Evolutionary conservation across 2,888 invertebrate species (phyloP), one percentile per base, ranked within the genome.

Genomic region (Heliconius ethilla): DNA sequence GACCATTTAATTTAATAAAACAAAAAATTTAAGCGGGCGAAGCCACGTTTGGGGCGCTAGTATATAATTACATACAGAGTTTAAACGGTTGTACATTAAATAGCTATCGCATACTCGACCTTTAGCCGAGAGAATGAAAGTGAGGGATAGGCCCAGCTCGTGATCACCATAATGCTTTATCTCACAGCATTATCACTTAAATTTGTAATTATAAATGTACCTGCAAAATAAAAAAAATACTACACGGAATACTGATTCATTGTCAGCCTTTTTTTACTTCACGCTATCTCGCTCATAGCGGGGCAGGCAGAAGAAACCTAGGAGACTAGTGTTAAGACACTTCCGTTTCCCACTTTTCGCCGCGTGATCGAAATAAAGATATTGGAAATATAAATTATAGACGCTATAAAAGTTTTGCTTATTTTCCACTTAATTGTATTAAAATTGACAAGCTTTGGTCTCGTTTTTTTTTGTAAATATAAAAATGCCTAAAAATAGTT

Each of bases 41-140:
- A 9, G 2, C 45, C 45, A 18, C 22, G 51, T 0, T 51, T 6
- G 0, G 18, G 18, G 7, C 51, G 51, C 51, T 25, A n/a, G 15
- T 63, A 76, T 51, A 76, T 67, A 72, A 40, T 59, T 18, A 11
- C 13, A 73, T 33, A 73, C 59, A 63, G 22, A 25, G 22, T 45
- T 55, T 70, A 25, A 37, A n/a, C 33, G 29, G 7, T 27, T 62
- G 45, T 37, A 45, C 76, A 40, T 67, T 66, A 27, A 65, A 79
- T 63, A 51, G 75, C 66, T 75, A 77, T 79, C 75, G 76, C 80
- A 76, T 81, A 72, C 75, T 70, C 81, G 84, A 84, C 84, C 84
- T 84, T 82, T 81, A 76, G 76, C 79, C 77, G 82, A 78, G 82
- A 81, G 80, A 79, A 79, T 80, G 84, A 84, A 84, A 84, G 83